A percentile compares a stretch with the other conserved stretches of the same genome.
phyloP scores from a whole-genome alignment of 2,797 vertebrate genomes.

The Kryptolebias ocellatus region DNA sequence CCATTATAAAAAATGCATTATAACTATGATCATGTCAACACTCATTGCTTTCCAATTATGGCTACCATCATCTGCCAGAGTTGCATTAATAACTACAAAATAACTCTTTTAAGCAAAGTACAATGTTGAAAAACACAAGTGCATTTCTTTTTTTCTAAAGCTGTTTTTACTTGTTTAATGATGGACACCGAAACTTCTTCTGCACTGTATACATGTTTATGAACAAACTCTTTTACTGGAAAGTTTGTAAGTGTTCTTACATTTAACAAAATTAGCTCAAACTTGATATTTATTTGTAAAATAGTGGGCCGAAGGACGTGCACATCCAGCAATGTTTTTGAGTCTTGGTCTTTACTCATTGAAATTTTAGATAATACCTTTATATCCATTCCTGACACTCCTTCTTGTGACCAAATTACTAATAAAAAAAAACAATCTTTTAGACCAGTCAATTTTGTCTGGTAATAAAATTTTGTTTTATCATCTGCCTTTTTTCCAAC shows the following conservation, averaged over 20 bases:
- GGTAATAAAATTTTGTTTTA: no score
- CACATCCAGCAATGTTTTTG: background rate
- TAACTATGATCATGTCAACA: slow-evolving; percentile 51
- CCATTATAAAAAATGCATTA: slow-evolving; percentile 56
- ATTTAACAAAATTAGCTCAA: background rate
- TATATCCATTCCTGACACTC: background rate
- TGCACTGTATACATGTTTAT: background rate
- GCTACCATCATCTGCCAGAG: slow-evolving; percentile 51
- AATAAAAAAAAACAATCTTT: background rate
- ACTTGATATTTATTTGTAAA: background rate
- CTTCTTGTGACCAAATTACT: no score
- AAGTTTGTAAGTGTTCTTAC: background rate
- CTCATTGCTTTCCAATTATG: slow-evolving; percentile 56
- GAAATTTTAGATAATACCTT: background rate
- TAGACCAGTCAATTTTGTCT: no score
- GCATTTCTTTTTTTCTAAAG: slow-evolving; percentile 31
- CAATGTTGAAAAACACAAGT: slow-evolving; percentile 23
- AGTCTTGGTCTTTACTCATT: background rate
- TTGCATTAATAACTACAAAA: slow-evolving; percentile 41
- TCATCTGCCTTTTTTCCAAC: no score
- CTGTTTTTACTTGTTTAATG: slow-evolving; percentile 13
- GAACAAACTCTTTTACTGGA: background rate
- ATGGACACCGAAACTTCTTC: background rate
- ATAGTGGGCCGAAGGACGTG: background rate
- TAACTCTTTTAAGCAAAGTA: slow-evolving; percentile 32